phyloP scores from a whole-genome alignment of 2,797 vertebrate genomes.

The Adrianichthys oophorus region DNA sequence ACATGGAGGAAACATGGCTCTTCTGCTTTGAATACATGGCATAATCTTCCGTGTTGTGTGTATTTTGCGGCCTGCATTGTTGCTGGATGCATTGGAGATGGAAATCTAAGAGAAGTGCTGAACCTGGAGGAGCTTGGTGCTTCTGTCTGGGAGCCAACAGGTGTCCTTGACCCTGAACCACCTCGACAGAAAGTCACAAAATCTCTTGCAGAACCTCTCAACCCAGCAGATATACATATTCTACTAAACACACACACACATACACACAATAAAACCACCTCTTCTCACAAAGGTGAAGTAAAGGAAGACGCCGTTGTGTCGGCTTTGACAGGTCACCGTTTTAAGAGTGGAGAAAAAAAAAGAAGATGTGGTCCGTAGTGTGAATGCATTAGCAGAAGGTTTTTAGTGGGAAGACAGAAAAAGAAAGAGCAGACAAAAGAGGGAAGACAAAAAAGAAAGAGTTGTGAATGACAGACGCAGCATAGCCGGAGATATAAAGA shows the following conservation, averaged over 20 bases:
- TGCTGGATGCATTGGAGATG: constrained; percentile 27
- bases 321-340: constrained; percentile 5
- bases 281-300: constrained; percentile 20
- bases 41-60: constrained; percentile 9
- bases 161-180: constrained; percentile 34
- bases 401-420: not conserved
- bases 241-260: not conserved
- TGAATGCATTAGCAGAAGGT: constrained; percentile 19
- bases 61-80: constrained; percentile 7
- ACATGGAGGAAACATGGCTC: constrained; percentile 18
- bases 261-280: constrained; percentile 4
- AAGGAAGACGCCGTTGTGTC: constrained; percentile 29
- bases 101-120: constrained; percentile 20
- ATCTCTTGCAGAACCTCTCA: constrained; percentile 20
- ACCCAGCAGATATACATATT: constrained; percentile 25
- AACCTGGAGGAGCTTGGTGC: constrained; percentile 33
- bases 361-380: constrained; percentile 4
- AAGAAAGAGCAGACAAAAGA: constrained; percentile 3
- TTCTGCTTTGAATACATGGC: constrained; percentile 31
- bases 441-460: constrained; percentile 6
- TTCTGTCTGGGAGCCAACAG: constrained; percentile 30
- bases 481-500: constrained; percentile 25
- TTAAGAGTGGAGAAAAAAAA: not conserved
- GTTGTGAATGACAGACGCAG: constrained; percentile 19
- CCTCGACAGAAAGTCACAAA: constrained; percentile 25